phyloP scores from a whole-genome alignment of 1,140 invertebrate species.

The Cyrtorhinus lividipennis region DNA sequence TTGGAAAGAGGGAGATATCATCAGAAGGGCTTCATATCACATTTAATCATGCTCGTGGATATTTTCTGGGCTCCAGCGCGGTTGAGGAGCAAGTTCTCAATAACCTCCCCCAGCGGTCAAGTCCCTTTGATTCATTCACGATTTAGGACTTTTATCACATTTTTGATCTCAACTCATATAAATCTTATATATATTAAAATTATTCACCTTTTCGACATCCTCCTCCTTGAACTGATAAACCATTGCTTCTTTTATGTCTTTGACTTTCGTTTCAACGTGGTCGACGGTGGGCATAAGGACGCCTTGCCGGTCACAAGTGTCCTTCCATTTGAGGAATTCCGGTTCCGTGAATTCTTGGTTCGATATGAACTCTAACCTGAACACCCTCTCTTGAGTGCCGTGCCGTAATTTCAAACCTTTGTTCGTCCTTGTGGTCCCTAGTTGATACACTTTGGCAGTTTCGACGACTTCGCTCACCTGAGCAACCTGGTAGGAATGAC shows the following conservation, averaged over 20 bases:
- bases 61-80: no score
- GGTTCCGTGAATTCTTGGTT: constrained; percentile 88
- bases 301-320: constrained; percentile 59
- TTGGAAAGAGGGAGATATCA: no score
- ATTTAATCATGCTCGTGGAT: no score
- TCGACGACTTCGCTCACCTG: constrained; percentile 92
- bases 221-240: constrained; percentile 80
- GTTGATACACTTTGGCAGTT: constrained; percentile 84
- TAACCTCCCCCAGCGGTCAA: no score
- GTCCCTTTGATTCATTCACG: no score
- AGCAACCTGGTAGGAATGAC: constrained; percentile 43
- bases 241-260: constrained; percentile 75
- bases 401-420: constrained; percentile 65
- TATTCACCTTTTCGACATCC: constrained; percentile 51
- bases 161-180: no score
- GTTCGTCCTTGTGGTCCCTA: constrained; percentile 84
- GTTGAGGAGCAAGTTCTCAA: no score
- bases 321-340: constrained; percentile 89
- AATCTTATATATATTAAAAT: no score
- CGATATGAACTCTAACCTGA: constrained; percentile 92
- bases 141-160: no score
- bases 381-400: constrained; percentile 80
- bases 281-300: constrained; percentile 70
- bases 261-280: constrained; percentile 67
- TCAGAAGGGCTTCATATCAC: no score